Evolutionary conservation across 2,797 vertebrate genomes (phyloP).

Genomic region (Thunnus albacares): DNA sequence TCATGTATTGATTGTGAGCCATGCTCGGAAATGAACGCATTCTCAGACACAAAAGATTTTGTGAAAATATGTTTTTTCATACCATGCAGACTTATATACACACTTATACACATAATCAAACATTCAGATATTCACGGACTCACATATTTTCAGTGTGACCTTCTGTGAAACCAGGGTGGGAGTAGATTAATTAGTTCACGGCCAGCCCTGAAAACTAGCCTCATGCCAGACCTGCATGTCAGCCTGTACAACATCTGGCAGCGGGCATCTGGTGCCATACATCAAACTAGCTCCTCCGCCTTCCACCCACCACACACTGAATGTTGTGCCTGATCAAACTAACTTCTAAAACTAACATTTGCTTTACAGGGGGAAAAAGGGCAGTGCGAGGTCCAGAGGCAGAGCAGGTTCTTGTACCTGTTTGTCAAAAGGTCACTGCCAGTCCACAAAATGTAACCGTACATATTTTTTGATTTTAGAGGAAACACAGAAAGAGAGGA

Average conservation of each 20-base stretch:
- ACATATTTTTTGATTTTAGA: slow-evolving; percentile 27
- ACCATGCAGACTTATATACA: neutral
- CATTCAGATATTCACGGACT: slow-evolving; percentile 58
- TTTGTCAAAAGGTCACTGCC: slow-evolving; percentile 63
- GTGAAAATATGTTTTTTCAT: slow-evolving; percentile 32
- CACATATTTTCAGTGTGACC: slow-evolving; percentile 75
- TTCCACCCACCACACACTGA: slow-evolving; percentile 70
- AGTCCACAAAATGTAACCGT: slow-evolving; percentile 39
- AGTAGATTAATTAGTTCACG: slow-evolving; percentile 82
- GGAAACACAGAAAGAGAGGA: slow-evolving; percentile 12
- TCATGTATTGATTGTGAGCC: slow-evolving; percentile 46
- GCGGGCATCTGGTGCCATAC: slow-evolving; percentile 86
- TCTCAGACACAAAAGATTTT: slow-evolving; percentile 61
- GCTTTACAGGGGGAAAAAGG: slow-evolving; percentile 59
- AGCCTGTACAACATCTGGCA: slow-evolving; percentile 86
- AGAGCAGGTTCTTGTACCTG: slow-evolving; percentile 58
- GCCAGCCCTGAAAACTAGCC: slow-evolving; percentile 74
- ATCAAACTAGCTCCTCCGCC: slow-evolving; percentile 80
- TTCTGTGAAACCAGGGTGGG: slow-evolving; percentile 74
- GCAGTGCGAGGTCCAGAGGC: slow-evolving; percentile 42
- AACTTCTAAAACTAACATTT: slow-evolving; percentile 85
- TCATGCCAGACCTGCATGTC: slow-evolving; percentile 80
- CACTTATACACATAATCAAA: slow-evolving; percentile 27
- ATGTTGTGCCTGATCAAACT: slow-evolving; percentile 77
- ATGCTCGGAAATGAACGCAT: slow-evolving; percentile 31